Percentiles rank a stretch among this genome's conserved stretches.
Evolutionary conservation across 2,888 invertebrate genomes (phyloP).

Genomic region (Tetragonisca angustula): DNA sequence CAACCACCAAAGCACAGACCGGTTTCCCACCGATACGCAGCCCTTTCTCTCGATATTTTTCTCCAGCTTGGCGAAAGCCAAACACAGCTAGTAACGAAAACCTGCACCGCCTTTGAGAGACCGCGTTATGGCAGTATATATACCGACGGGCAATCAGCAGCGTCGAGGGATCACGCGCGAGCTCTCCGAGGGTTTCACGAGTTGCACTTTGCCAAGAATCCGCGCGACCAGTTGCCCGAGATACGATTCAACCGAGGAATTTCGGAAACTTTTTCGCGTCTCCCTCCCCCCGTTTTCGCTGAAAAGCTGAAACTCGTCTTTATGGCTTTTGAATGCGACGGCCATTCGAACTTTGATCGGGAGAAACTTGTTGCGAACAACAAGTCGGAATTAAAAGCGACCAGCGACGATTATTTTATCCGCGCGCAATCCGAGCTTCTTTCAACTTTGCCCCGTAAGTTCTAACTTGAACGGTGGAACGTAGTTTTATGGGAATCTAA

Average conservation of each 20-base stretch:
- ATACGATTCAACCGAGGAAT: not conserved
- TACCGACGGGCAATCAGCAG: not conserved
- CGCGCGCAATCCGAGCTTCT: not conserved
- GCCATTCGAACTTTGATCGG: slow-evolving; percentile 5
- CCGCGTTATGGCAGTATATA: slow-evolving; percentile 8
- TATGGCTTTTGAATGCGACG: slow-evolving; percentile 13
- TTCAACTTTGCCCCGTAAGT: not conserved
- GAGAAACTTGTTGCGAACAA: not conserved
- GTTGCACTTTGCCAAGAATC: not conserved
- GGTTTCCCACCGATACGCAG: not conserved
- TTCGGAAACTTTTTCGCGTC: not conserved
- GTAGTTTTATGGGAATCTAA: not conserved
- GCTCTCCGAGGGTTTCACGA: not conserved
- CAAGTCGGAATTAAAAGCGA: not conserved
- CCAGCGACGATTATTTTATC: not conserved
- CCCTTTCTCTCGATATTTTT: not conserved
- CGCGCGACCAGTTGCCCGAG: not conserved
- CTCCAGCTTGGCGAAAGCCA: not conserved
- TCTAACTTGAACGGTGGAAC: not conserved
- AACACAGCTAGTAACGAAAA: not conserved
- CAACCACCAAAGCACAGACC: not conserved
- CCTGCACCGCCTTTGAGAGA: not conserved
- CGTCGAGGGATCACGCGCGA: not conserved
- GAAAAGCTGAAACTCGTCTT: not conserved
- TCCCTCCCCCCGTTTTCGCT: not conserved